A percentile compares a stretch with the other conserved stretches of the same genome.
phyloP scores from a whole-genome alignment of 2,113 vertebrate species.

The Jacana jacana region DNA sequence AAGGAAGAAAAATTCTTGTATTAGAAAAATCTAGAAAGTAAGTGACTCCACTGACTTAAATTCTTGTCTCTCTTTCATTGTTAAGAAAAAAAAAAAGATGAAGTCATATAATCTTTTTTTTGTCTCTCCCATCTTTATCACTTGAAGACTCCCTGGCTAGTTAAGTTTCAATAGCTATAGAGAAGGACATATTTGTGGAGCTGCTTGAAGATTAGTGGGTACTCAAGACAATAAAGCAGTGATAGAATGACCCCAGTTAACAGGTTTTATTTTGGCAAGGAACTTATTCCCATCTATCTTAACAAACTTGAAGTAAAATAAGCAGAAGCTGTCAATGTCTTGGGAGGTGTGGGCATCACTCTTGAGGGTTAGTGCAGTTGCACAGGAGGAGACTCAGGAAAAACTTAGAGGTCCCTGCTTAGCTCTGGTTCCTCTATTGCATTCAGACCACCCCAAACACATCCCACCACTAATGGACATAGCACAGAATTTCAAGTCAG shows the following conservation, averaged over 20 bases:
- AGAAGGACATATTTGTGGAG: neutral
- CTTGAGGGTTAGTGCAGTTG: neutral
- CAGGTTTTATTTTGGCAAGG: neutral
- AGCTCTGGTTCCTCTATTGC: neutral
- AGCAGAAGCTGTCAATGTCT: conserved; percentile 3
- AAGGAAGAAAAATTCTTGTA: neutral
- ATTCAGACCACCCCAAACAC: neutral
- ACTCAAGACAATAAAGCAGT: conserved; percentile 25
- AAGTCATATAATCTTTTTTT: neutral
- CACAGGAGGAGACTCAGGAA: neutral
- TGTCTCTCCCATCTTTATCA: neutral
- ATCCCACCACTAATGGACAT: neutral
- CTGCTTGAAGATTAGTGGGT: neutral
- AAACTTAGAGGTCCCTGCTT: neutral
- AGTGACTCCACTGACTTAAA: neutral
- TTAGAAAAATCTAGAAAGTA: neutral
- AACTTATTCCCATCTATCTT: neutral
- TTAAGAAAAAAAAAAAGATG: neutral
- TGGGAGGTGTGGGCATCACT: neutral
- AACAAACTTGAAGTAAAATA: neutral
- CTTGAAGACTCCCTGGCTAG: neutral
- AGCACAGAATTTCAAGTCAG: neutral
- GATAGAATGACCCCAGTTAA: conserved; percentile 6
- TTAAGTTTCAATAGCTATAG: neutral
- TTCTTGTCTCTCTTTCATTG: neutral